Conservation (phyloP, 2,888 invertebrate genomes). For the Andrena flavipes region DNA sequence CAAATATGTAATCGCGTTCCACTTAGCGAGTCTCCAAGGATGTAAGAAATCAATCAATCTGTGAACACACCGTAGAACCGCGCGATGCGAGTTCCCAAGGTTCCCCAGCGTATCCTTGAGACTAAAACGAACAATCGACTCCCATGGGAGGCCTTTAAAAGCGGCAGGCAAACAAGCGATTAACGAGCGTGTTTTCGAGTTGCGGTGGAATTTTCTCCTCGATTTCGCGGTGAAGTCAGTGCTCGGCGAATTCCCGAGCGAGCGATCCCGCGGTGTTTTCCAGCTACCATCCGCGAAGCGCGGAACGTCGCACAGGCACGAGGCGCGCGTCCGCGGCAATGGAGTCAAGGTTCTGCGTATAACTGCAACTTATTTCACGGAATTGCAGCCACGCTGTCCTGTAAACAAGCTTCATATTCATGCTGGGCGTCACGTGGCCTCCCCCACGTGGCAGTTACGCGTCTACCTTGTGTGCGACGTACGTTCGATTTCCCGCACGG, state of each 20-base stretch:
- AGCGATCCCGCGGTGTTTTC: not conserved
- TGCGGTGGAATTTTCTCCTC: not conserved
- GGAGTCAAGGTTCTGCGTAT: constrained; percentile 65
- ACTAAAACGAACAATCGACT: not conserved
- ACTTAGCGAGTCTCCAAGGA: not conserved
- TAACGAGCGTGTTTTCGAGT: not conserved
- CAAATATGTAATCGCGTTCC: constrained; percentile 4
- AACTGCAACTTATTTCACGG: constrained; percentile 62
- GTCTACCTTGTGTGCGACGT: constrained; percentile 11
- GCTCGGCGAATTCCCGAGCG: constrained; percentile 1
- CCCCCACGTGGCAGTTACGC: constrained; percentile 22
- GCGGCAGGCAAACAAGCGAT: not conserved
- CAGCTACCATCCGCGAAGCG: constrained; percentile 9
- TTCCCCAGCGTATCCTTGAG: constrained; percentile 2
- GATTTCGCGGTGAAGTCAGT: constrained; percentile 1
- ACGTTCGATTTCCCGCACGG: constrained; percentile 34
- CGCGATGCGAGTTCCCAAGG: constrained; percentile 3
- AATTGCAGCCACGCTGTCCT: constrained; percentile 51
- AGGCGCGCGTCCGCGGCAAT: constrained; percentile 43
- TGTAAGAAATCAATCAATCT: not conserved
- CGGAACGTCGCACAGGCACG: not conserved
- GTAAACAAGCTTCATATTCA: constrained; percentile 71
- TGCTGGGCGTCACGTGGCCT: constrained; percentile 49
- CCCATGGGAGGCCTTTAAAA: not conserved
- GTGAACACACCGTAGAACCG: not conserved